Evolutionary conservation across 2,113 vertebrate genomes (phyloP).

Genomic region (Aplodontia rufa): DNA sequence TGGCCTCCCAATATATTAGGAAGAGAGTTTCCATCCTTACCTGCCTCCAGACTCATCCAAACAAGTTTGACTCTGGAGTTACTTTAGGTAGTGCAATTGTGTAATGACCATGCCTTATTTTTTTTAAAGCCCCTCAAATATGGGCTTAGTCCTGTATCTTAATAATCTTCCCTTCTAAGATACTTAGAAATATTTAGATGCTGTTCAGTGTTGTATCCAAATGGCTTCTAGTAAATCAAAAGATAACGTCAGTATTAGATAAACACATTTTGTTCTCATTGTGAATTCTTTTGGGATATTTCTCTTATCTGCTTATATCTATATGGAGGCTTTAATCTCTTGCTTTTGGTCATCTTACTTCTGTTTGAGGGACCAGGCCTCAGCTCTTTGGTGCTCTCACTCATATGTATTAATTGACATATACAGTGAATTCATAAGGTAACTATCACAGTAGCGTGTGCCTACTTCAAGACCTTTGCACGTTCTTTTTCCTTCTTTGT

Average conservation of each 20-base stretch:
- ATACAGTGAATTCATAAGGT: too few species aligned
- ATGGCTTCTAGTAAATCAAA: neutral
- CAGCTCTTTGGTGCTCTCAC: neutral
- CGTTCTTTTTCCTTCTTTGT: neutral
- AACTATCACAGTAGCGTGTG: neutral
- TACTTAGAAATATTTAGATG: neutral
- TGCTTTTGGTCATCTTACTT: neutral
- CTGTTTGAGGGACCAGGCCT: neutral
- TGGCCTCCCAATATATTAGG: neutral
- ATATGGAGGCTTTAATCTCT: neutral
- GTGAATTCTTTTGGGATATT: neutral
- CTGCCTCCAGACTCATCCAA: neutral
- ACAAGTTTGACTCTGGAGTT: neutral
- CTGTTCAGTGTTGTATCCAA: neutral
- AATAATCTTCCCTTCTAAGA: neutral
- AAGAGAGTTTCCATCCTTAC: neutral
- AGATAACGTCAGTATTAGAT: neutral
- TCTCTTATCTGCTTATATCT: neutral
- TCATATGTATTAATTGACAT: neutral
- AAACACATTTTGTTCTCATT: neutral
- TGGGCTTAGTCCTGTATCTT: neutral
- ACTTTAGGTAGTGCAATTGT: neutral
- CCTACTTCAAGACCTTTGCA: neutral
- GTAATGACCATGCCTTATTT: neutral
- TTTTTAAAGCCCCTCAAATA: neutral